Evolutionary conservation across 2,113 vertebrate genomes (phyloP), one percentile per base, ranked within the genome.

Genomic region (Crotalus tigris): DNA sequence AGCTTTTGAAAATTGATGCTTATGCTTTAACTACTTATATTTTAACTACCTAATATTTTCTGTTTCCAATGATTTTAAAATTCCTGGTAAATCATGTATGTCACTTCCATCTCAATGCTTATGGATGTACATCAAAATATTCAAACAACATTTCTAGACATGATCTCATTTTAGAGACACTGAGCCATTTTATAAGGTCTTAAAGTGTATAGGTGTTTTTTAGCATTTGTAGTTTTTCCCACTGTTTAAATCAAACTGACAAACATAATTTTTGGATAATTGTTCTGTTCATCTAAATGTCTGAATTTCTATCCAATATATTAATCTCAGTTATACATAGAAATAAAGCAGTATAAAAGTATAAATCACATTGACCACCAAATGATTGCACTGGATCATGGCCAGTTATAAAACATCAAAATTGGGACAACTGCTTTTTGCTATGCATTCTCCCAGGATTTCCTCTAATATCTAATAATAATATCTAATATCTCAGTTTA

Each of bases 31-130:
- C 39, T 92, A 95, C 46, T 95, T 94, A 92, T 90, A 86, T 88
- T 94, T 90, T 46, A 94, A 90, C 95, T 96, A 91, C 96, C 96
- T 94, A 97, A 93, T 94, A 91, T 96, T 96, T 93, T 87, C 57
- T 94, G 93, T 93, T 95, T 95, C 92, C 93, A 93, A 94, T 94
- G 92, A 33, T 93, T 92, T 93, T 94, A 93, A 96, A 96, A 96
- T 93, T 64, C 93, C 93, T 89, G 19, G 88, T 94, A 96, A 96
- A 95, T 95, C 92, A 95, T 94, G 54, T 93, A 93, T 87, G 90
- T 53, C 92, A 46, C 57, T 92, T 94, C 85, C 93, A 92, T 96
- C 94, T 91, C 91, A 95, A 92, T 92, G 93, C 24, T 93, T 91
- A 87, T 89, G 88, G 92, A 94, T 93, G 94, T 54, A 91, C 81